Base-by-base conservation (phyloP, 2,797 vertebrate genomes). In the Myripristis murdjan region DNA sequence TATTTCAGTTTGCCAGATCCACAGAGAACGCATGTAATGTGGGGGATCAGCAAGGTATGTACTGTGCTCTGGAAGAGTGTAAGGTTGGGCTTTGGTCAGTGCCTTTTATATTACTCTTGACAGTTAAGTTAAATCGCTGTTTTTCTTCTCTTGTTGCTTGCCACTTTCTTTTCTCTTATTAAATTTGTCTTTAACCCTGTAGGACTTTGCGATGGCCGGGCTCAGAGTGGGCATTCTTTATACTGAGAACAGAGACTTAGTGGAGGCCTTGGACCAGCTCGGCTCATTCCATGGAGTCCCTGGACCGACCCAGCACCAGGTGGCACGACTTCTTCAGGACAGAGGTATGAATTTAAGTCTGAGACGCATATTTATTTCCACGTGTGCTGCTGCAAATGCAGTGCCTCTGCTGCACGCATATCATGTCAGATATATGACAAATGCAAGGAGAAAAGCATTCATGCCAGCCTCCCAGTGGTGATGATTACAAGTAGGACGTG, bases 21-120 rank as follows among this genome's bases (percentile, higher is more conserved):
- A 9, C 96, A 97, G 92, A 95, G 97, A 93, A 99, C 97, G 5
- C 98, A 99, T 0, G 94, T 99, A 64, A 92, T 99, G 93, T 99
- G 98, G 98, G 96, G 96, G 2, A 55, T 97, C 83, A 97, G 94
- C 89, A 99, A 99, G 96, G 98, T 99, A 86, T 56, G 39, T 10
- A 43, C 55, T n/a, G 39, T 37, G 2, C 39, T 41, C 12, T 41
- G 5, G 3, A 5, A 52, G 10, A 70, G 20, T 41, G 57, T 18
- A 12, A 68, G 57, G 23, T 41, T 41, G 56, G 6, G 23, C 28
- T 37, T 20, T 61, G 28, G 6, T 31, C 47, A 53, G 3, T 20
- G 28, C 52, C 41, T 76, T 79, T 75, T 70, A 37, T 53, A 57
- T 60, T 11, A 24, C 51, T 18, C 20, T 54, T 72, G 58, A 74